phyloP scores from a whole-genome alignment of 2,797 vertebrate species.

The Allochrocebus solatus region DNA sequence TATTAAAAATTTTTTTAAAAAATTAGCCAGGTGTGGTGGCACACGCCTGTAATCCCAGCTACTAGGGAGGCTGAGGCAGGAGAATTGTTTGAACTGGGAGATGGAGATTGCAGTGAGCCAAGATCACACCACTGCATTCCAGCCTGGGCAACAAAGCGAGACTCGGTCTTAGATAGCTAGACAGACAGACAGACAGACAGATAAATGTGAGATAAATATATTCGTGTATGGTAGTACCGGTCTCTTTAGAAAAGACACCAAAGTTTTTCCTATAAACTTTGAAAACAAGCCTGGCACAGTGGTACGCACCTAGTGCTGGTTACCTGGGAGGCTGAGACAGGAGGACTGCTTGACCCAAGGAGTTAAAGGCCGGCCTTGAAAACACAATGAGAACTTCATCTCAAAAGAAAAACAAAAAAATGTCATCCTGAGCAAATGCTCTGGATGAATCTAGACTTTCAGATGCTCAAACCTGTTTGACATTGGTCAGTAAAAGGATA shows the following conservation, averaged over 20 bases:
- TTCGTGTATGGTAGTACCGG: background rate
- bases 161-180: background rate
- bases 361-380: background rate
- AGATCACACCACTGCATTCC: background rate
- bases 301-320: background rate
- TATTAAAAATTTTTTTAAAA: background rate
- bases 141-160: background rate
- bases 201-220: background rate
- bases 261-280: background rate
- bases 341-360: background rate
- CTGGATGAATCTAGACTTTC: background rate
- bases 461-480: background rate
- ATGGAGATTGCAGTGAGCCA: background rate
- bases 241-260: conserved; percentile 7
- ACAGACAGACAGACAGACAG: too few relatives aligned
- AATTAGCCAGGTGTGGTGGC: background rate
- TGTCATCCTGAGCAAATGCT: background rate
- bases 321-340: background rate
- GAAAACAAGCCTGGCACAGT: background rate
- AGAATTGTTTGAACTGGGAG: background rate
- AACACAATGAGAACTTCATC: background rate
- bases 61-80: background rate
- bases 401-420: background rate
- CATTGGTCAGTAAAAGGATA: background rate
- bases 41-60: background rate